A percentile compares a stretch with the other conserved stretches of the same genome.
These are phyloP conservation scores for Agrochola litura DNA, from an alignment of 2,888 invertebrate genomes.

Conservation along the genomic window DNA sequence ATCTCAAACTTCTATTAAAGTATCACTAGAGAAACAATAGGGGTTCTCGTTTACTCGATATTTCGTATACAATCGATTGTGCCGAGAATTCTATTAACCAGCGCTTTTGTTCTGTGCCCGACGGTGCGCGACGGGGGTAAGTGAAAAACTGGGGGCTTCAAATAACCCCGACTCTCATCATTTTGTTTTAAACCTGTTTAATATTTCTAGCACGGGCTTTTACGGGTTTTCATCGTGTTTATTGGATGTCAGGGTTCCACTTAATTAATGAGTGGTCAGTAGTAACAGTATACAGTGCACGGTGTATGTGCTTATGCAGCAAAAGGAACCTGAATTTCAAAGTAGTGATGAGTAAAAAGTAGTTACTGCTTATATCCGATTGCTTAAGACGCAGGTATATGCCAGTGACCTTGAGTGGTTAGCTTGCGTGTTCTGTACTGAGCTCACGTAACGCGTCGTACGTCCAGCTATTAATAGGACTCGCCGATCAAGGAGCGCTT, in stretches of 20 bases:
- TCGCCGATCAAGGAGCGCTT: too few species aligned
- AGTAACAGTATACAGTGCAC: background rate
- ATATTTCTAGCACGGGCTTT: slow-evolving; percentile 12
- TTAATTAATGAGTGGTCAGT: background rate
- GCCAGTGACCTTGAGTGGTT: too few species aligned
- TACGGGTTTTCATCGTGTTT: background rate
- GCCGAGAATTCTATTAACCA: slow-evolving; percentile 46
- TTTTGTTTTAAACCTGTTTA: slow-evolving; percentile 25
- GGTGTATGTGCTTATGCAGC: background rate
- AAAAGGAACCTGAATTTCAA: background rate
- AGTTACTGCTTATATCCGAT: background rate
- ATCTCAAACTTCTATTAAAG: slow-evolving; percentile 14
- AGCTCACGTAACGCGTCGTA: too few species aligned
- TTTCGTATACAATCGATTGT: slow-evolving; percentile 47
- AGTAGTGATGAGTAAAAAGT: background rate
- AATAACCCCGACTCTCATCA: slow-evolving; percentile 23
- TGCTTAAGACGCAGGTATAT: background rate
- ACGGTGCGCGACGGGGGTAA: slow-evolving; percentile 26
- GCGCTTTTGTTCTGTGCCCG: slow-evolving; percentile 45
- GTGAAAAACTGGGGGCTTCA: slow-evolving; percentile 40
- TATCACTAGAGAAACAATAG: slow-evolving; percentile 29
- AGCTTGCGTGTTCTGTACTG: too few species aligned
- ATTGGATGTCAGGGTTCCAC: background rate
- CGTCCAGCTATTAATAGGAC: too few species aligned
- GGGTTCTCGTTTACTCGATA: slow-evolving; percentile 35